Evolutionary conservation across 2,888 invertebrate genomes (phyloP).

Genomic region (Syritta pipiens): DNA sequence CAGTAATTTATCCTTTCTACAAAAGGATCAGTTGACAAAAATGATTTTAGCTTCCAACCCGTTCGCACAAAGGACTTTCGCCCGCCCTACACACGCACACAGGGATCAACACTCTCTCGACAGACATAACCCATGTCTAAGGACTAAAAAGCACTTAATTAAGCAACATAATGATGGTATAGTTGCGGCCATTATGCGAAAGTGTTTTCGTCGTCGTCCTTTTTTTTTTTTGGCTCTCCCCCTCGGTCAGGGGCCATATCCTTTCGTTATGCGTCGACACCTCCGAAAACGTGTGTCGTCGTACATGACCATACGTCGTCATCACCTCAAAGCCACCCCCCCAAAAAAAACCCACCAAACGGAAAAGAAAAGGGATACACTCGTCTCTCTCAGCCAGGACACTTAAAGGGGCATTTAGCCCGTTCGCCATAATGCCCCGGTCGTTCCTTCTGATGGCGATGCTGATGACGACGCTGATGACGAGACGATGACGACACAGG

Average conservation of each 20-base stretch:
- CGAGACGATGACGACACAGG: slow-evolving; percentile 45
- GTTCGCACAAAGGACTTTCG: slow-evolving; percentile 2
- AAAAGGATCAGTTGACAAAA: slow-evolving; percentile 56
- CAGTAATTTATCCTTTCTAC: slow-evolving; percentile 33
- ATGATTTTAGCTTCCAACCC: slow-evolving; percentile 32
- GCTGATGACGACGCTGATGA: slow-evolving; percentile 12
- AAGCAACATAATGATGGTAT: slow-evolving; percentile 68
- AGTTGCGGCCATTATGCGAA: slow-evolving; percentile 67
- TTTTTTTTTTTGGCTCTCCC: slow-evolving; percentile 29
- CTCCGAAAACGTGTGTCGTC: slow-evolving; percentile 27
- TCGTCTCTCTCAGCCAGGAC: slow-evolving; percentile 5
- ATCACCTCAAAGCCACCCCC: slow-evolving; percentile 55
- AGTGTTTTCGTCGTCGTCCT: slow-evolving; percentile 59
- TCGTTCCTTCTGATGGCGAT: slow-evolving; percentile 55
- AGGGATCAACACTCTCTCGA: slow-evolving; percentile 50
- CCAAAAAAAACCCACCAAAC: slow-evolving; percentile 24
- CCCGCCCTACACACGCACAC: slow-evolving; percentile 38
- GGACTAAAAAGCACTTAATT: slow-evolving; percentile 69
- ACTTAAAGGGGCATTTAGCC: slow-evolving; percentile 49
- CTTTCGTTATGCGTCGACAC: slow-evolving; percentile 45
- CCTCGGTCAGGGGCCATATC: slow-evolving; percentile 7
- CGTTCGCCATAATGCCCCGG: slow-evolving; percentile 31
- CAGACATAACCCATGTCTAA: slow-evolving; percentile 63
- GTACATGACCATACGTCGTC: slow-evolving; percentile 43
- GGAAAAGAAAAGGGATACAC: slow-evolving; percentile 23